Evolutionary conservation across 2,797 vertebrate genomes (phyloP).

Genomic region (Ptychadena robeensis): DNA sequence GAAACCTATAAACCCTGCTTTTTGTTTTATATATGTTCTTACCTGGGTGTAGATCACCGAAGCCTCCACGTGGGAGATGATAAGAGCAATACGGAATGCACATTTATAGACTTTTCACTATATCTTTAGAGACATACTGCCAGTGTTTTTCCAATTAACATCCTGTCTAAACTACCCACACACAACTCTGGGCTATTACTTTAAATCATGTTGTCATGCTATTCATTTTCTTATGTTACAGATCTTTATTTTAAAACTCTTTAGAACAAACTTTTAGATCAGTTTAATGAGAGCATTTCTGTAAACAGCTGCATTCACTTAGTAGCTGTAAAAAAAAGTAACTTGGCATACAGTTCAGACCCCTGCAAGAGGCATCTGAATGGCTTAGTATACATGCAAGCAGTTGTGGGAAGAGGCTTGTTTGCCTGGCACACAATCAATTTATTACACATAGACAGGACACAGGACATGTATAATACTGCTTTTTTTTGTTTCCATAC

Average conservation of each 20-base stretch:
- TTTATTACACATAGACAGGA: too few species aligned
- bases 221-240: neutral
- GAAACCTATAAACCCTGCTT: constrained; percentile 37
- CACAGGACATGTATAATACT: too few species aligned
- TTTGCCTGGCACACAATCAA: too few species aligned
- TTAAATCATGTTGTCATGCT: neutral
- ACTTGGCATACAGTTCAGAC: neutral
- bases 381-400: too few species aligned
- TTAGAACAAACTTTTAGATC: neutral
- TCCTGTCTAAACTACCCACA: constrained; percentile 1
- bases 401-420: too few species aligned
- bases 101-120: constrained; percentile 30
- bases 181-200: neutral
- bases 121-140: constrained; percentile 12
- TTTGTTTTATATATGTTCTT: constrained; percentile 41
- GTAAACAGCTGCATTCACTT: neutral
- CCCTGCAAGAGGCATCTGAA: too few species aligned
- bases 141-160: constrained; percentile 23
- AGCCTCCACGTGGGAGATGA: constrained; percentile 20
- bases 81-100: neutral
- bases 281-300: neutral
- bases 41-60: constrained; percentile 31
- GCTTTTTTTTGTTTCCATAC: too few species aligned
- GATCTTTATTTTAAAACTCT: neutral
- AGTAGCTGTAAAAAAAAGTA: neutral